Evolutionary conservation across 2,113 vertebrate species (phyloP).

Genomic region (Poeciliopsis prolifica): DNA sequence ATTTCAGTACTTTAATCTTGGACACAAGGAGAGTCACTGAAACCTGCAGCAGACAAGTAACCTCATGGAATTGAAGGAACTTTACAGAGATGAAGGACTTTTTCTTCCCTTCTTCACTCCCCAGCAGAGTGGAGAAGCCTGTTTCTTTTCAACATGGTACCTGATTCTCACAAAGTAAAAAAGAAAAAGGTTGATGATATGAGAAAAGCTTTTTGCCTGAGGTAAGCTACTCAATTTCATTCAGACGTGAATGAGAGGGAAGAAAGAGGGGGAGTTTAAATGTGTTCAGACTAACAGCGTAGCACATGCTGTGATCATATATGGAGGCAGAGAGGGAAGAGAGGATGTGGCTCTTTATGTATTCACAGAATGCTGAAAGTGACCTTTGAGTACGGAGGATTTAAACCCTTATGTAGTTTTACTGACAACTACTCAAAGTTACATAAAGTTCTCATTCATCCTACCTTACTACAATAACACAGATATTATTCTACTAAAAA

Average conservation of each 20-base stretch:
- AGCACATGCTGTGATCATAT: neutral
- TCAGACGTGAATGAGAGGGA: neutral
- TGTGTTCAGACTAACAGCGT: neutral
- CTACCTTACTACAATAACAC: neutral
- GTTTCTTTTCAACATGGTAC: neutral
- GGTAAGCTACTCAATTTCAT: neutral
- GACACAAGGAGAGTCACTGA: neutral
- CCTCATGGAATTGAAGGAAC: neutral
- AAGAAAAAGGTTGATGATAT: neutral
- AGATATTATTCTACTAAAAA: neutral
- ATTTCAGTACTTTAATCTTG: slow-evolving; percentile 7
- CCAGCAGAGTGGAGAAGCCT: neutral
- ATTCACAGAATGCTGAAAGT: neutral
- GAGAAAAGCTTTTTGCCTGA: neutral
- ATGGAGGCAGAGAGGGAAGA: neutral
- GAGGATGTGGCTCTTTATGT: neutral
- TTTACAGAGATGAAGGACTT: neutral
- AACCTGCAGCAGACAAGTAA: slow-evolving; percentile 14
- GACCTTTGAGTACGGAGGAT: neutral
- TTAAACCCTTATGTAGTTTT: neutral
- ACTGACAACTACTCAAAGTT: neutral
- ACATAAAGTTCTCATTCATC: neutral
- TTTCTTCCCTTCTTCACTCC: neutral
- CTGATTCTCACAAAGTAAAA: slow-evolving; percentile 1
- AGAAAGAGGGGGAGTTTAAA: neutral